A percentile compares a stretch with the other conserved stretches of the same genome.
Conservation (phyloP, 2,113 vertebrate genomes). For the Montifringilla adamsi region DNA sequence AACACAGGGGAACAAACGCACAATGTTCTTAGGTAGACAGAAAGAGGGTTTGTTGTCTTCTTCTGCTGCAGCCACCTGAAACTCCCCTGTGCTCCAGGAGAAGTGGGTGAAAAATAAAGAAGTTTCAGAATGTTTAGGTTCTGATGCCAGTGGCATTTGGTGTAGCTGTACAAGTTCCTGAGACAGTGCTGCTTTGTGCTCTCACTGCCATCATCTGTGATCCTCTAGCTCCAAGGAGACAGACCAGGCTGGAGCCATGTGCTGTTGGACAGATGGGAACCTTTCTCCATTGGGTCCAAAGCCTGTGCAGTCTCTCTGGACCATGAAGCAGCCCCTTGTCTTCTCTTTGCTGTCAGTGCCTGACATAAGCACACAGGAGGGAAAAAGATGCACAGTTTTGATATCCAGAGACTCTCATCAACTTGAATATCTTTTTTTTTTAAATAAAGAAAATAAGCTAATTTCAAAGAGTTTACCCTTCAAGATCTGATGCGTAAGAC, state of each 20-base stretch:
- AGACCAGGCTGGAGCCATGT: background rate
- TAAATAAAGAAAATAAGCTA: background rate
- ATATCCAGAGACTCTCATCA: background rate
- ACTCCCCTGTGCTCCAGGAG: background rate
- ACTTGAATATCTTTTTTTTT: background rate
- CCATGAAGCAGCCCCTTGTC: background rate
- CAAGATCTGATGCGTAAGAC: background rate
- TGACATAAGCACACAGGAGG: background rate
- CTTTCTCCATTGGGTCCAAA: background rate
- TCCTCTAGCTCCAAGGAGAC: background rate
- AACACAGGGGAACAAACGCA: background rate
- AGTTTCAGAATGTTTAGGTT: background rate
- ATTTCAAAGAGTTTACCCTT: background rate
- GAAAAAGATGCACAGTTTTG: background rate
- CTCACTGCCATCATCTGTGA: accelerated
- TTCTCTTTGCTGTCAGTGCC: background rate
- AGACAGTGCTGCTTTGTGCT: background rate
- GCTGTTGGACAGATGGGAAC: background rate
- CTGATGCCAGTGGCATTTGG: background rate
- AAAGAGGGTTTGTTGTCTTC: background rate
- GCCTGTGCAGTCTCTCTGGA: background rate
- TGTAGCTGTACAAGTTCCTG: background rate
- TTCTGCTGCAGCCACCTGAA: background rate
- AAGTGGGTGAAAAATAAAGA: background rate
- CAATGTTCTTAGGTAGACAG: background rate